Base-by-base conservation (phyloP, 2,113 vertebrate species). In the Melanerpes aurifrons region DNA sequence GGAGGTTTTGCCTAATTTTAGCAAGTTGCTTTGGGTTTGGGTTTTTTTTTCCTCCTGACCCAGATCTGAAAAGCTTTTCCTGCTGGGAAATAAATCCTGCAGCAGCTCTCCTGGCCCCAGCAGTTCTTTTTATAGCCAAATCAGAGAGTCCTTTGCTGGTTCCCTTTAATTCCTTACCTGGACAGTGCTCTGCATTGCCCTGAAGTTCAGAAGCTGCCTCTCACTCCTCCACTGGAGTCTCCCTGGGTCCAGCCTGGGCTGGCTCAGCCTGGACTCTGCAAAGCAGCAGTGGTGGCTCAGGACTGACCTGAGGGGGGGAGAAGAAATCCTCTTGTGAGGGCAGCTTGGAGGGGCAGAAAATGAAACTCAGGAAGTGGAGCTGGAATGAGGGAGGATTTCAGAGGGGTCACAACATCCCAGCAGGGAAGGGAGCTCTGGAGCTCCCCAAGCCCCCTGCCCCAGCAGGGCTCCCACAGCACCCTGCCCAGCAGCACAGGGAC, bases 51-150 rank as follows among this genome's bases (percentile, higher is more conserved):
- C 8, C 63, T 69, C 89, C 29, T 86, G 86, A 88, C 89, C 83
- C 88, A 94, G 82, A 90, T 88, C 71, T 47, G 78, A 88, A 90
- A 21, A 78, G 74, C 53, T 84, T 92, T 69, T 84, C 48, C 86
- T 62, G 12, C 3, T 59, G 94, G 89, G 93, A 94, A 92, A 92
- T 78, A 50, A 84, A 59, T 90, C 37, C 1, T 10, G 45, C 86
- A 90, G 67, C 77, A 86, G n/a, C 6, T 18, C 70, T 66, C 31
- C 50, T 78, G 86, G 80, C 47, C 19, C 56, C 29, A 5, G 50
- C 50, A 9, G 17, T 82, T 87, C 29, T 69, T 92, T 78, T 18
- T 79, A 5, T 28, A 20, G 53, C 73, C 45, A 64, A 73, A 50
- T 6, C 21, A 10, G 12, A 68, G 73, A 72, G 24, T 24, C 82